A percentile compares a stretch with the other conserved stretches of the same genome.
phyloP scores from a whole-genome alignment of 2,888 invertebrate species.

The Ephialtes manifestator region DNA sequence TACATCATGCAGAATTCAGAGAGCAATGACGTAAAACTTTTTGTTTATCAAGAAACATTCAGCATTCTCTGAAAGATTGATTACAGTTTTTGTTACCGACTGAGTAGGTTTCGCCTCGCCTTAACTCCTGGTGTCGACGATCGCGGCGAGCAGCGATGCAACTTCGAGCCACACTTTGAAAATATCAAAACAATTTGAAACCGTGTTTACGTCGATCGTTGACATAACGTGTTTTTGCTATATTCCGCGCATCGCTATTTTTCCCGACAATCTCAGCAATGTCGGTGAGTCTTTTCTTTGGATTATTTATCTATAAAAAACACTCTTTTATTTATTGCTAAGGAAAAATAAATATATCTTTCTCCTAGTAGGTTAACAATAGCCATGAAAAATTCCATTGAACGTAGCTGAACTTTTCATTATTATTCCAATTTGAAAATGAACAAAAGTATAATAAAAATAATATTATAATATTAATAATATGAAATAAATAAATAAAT shows the following conservation, averaged over 20 bases:
- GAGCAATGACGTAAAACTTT: too few species aligned
- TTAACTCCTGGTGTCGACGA: neutral
- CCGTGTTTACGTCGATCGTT: neutral
- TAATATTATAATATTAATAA: too few species aligned
- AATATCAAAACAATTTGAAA: neutral
- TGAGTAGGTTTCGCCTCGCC: too few species aligned
- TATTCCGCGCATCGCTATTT: neutral
- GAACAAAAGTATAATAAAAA: too few species aligned
- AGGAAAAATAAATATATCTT: neutral
- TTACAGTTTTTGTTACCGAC: too few species aligned
- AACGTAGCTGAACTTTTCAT: neutral
- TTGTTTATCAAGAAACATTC: too few species aligned
- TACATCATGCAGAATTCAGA: too few species aligned
- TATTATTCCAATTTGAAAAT: too few species aligned
- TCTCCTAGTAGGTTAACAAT: neutral
- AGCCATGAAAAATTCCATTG: neutral
- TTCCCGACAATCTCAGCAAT: neutral
- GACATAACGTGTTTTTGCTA: neutral
- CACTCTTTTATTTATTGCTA: slow-evolving; percentile 1
- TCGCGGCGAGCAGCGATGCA: neutral
- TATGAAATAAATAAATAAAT: too few species aligned
- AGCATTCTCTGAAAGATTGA: too few species aligned
- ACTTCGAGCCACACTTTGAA: neutral
- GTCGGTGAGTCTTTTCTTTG: neutral
- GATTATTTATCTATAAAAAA: neutral